These are phyloP conservation scores for Lasius platythorax DNA, from an alignment of 2,888 invertebrate species.

Conservation along the genomic window DNA sequence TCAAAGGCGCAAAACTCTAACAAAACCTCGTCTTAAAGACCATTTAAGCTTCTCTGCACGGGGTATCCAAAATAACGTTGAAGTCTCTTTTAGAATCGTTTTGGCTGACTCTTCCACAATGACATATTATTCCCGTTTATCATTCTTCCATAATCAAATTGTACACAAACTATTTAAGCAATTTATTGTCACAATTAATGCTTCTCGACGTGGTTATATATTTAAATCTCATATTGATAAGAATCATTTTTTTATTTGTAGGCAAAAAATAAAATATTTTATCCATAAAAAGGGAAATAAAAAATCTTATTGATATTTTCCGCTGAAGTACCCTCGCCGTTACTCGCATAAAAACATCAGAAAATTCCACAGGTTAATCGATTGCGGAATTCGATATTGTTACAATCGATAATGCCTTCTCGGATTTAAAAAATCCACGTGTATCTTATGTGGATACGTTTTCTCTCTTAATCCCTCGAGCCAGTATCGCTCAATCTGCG, in stretches of 20 bases:
- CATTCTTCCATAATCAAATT: neutral
- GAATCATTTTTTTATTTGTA: neutral
- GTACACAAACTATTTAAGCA: neutral
- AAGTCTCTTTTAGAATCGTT: neutral
- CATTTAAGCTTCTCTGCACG: conserved; percentile 57
- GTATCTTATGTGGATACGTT: conserved; percentile 40
- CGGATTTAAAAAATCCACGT: conserved; percentile 51
- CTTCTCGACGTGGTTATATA: neutral
- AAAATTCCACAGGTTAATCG: conserved; percentile 50
- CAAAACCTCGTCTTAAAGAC: conserved; percentile 66
- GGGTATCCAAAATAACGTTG: neutral
- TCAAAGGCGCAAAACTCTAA: conserved; percentile 27
- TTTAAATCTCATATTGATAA: neutral
- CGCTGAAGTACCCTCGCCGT: neutral
- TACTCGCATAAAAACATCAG: conserved; percentile 1
- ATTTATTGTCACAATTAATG: neutral
- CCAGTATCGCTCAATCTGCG: conserved; percentile 29
- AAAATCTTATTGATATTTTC: neutral
- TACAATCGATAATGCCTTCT: conserved; percentile 23
- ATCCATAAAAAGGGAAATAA: neutral
- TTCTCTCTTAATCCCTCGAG: conserved; percentile 53
- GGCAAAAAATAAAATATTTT: neutral
- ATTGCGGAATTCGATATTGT: conserved; percentile 33
- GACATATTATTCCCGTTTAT: neutral
- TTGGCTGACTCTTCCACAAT: neutral